phyloP scores from a whole-genome alignment of 2,113 vertebrate species.

The Apodemus sylvaticus region DNA sequence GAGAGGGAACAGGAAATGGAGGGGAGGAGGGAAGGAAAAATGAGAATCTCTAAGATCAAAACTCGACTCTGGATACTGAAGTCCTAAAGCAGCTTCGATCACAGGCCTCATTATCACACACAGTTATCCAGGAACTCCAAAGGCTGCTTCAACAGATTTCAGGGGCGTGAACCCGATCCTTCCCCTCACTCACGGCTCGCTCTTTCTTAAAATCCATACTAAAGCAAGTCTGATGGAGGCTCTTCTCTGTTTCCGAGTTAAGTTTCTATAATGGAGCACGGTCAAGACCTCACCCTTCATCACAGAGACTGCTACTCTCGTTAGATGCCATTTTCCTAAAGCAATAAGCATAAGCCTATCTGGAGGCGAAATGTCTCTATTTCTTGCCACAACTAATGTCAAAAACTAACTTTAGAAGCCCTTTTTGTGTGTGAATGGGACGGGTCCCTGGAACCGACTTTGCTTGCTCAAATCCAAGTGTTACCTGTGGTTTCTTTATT shows the following conservation, averaged over 20 bases:
- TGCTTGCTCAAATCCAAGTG: constrained; percentile 1
- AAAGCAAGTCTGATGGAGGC: neutral
- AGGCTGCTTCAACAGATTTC: neutral
- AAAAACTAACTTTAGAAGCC: neutral
- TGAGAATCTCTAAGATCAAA: neutral
- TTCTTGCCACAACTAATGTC: neutral
- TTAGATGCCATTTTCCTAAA: neutral
- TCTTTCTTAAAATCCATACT: neutral
- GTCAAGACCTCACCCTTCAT: neutral
- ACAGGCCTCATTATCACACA: neutral
- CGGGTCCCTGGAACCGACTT: neutral
- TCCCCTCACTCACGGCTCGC: neutral
- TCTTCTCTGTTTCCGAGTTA: neutral
- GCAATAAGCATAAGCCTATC: neutral
- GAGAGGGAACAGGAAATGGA: neutral
- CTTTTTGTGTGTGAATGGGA: neutral
- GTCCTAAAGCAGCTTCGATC: constrained; percentile 20
- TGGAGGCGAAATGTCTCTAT: neutral
- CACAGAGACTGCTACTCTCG: neutral
- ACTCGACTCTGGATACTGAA: neutral
- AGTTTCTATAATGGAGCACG: neutral
- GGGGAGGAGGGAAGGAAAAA: neutral
- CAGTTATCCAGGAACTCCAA: neutral
- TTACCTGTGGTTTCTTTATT: neutral
- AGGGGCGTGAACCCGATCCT: neutral